These are phyloP conservation scores for Etia nguti DNA, from an alignment of 2,113 vertebrate species.

Conservation along the genomic window DNA sequence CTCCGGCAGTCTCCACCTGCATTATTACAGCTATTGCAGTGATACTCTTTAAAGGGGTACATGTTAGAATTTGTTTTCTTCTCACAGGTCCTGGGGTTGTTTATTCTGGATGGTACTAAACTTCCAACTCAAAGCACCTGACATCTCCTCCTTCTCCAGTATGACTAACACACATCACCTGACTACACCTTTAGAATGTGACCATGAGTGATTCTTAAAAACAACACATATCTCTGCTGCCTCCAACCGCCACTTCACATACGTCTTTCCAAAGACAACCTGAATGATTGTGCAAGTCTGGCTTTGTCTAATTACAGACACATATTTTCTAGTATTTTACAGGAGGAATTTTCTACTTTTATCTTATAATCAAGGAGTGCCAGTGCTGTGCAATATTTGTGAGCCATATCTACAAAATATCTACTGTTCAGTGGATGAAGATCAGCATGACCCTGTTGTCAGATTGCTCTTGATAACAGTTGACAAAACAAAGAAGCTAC, in stretches of 20 bases:
- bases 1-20: neutral
- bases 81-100: neutral
- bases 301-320: neutral
- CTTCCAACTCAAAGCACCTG: neutral
- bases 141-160: neutral
- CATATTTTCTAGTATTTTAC: neutral
- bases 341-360: neutral
- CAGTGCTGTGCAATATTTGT: conserved; percentile 2
- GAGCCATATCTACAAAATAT: neutral
- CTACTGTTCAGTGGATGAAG: neutral
- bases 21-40: neutral
- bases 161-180: conserved; percentile 23
- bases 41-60: neutral
- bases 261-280: neutral
- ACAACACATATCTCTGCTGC: neutral
- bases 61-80: conserved; percentile 1
- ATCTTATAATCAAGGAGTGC: neutral
- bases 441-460: neutral
- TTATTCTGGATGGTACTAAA: neutral
- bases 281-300: neutral
- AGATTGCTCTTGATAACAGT: neutral
- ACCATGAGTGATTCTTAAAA: neutral
- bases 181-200: neutral
- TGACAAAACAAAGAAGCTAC: neutral
- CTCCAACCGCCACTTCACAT: neutral